Conservation (phyloP, 2,888 invertebrate genomes). For the Rotaria magnacalcarata region DNA sequence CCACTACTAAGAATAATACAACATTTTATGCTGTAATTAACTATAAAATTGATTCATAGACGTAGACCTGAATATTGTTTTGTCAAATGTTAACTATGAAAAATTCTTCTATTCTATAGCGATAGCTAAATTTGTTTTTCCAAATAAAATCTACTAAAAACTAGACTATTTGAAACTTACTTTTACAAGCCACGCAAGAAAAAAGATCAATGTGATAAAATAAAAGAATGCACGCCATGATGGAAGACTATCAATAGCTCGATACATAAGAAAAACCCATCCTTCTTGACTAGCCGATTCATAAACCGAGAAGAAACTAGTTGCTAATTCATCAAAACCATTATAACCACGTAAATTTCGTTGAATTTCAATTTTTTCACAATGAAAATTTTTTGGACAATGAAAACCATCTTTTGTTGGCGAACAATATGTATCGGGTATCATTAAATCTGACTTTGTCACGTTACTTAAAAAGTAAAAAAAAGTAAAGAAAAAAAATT, state of each 20-base stretch:
- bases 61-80: too few species aligned
- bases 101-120: too few species aligned
- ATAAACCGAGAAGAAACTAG: slow-evolving; percentile 95
- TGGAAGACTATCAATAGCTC: slow-evolving; percentile 91
- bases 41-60: too few species aligned
- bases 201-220: slow-evolving; percentile 97
- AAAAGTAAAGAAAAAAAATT: neutral
- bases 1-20: too few species aligned
- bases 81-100: too few species aligned
- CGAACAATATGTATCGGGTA: slow-evolving; percentile 97
- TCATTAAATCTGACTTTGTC: slow-evolving; percentile 87
- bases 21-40: too few species aligned
- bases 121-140: too few species aligned
- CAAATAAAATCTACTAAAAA: too few species aligned
- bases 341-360: slow-evolving; percentile 92
- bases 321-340: slow-evolving; percentile 87
- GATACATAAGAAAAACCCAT: slow-evolving; percentile 99
- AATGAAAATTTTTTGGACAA: slow-evolving; percentile 91
- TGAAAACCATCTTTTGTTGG: slow-evolving; percentile 77
- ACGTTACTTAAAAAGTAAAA: slow-evolving; percentile 66
- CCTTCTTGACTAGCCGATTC: slow-evolving; percentile 99
- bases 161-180: slow-evolving; percentile 50
- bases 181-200: slow-evolving; percentile 97
- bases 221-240: slow-evolving; percentile 94
- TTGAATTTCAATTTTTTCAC: slow-evolving; percentile 79